phyloP scores from a whole-genome alignment of 2,797 vertebrate genomes.

The Catamblyrhynchus diadema region DNA sequence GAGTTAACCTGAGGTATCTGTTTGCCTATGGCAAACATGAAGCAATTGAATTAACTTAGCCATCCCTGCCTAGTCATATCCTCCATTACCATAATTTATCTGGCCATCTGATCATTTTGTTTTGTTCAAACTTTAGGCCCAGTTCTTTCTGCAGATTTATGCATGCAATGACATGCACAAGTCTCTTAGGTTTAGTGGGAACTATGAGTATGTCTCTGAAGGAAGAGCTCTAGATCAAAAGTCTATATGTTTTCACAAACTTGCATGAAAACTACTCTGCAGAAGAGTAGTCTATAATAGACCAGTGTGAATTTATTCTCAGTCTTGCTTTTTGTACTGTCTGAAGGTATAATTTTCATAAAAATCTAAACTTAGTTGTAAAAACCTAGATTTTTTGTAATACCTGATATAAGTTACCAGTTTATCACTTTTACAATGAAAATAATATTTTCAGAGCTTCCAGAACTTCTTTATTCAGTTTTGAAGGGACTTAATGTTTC shows the following conservation, averaged over 20 bases:
- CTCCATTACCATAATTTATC: not conserved
- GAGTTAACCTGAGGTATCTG: not conserved
- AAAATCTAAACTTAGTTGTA: not conserved
- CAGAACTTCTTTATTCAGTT: not conserved
- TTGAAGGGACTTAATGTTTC: not conserved
- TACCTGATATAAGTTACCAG: not conserved
- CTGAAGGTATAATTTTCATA: not conserved
- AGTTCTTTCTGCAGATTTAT: not conserved
- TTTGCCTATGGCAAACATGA: not conserved
- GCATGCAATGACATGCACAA: not conserved
- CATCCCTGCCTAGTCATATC: not conserved
- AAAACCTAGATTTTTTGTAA: not conserved
- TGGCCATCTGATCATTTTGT: not conserved
- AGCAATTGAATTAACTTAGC: not conserved
- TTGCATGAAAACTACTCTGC: not conserved
- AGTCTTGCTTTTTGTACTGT: not conserved
- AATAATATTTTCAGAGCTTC: not conserved
- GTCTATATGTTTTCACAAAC: not conserved
- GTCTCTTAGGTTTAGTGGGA: not conserved
- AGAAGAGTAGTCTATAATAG: not conserved
- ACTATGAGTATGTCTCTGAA: not conserved
- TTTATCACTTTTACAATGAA: not conserved
- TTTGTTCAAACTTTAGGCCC: not conserved
- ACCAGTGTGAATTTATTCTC: not conserved
- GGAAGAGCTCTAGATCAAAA: not conserved